Base-by-base conservation (phyloP, 2,113 vertebrate species). In the Ivindomyrus marchei region DNA sequence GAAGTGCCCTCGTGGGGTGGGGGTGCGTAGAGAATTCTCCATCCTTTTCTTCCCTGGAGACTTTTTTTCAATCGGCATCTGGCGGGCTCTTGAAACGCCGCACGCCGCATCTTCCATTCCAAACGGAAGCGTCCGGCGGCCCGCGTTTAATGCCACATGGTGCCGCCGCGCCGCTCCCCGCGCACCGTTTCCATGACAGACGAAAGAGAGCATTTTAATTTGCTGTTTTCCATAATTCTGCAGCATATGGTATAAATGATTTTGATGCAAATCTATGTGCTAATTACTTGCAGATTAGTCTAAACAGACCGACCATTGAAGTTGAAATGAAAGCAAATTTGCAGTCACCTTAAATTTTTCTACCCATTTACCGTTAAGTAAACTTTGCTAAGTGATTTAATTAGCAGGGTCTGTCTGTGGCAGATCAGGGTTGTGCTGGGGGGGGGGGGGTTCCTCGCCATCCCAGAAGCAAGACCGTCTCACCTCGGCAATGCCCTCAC, bases 231-330 rank as follows among this genome's bases (percentile, higher is more conserved):
- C 95, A 95, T 95, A 95, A 96, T 95, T 95, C 96, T 93, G 94
- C 92, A 97, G 94, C 97, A 98, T 98, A 97, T 97, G 97, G 97
- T 95, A 94, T 94, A 93, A 96, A 96, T 91, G 95, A 97, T 97
- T 97, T 96, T 97, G 95, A 98, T 98, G 97, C 97, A 98, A 98
- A 98, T 98, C 95, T 94, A 95, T 96, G 92, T 94, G 94, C 96
- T 97, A 97, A 97, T 98, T 97, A 97, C 93, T 96, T 97, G 96
- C 96, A 97, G 96, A 97, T 95, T 94, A 96, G 96, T 96, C 96
- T 97, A 96, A 95, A 95, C 96, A 95, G 94, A 91, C 93, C 93
- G 89, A 92, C 94, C 93, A 96, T 96, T 97, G 96, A 97, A 97
- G 96, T 96, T 91, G 74, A 93, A 97, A 97, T 97, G 95, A 97